Evolutionary conservation across 23 tunicate genomes (phyloP).

Genomic region (Clavelina lepadiformis): DNA sequence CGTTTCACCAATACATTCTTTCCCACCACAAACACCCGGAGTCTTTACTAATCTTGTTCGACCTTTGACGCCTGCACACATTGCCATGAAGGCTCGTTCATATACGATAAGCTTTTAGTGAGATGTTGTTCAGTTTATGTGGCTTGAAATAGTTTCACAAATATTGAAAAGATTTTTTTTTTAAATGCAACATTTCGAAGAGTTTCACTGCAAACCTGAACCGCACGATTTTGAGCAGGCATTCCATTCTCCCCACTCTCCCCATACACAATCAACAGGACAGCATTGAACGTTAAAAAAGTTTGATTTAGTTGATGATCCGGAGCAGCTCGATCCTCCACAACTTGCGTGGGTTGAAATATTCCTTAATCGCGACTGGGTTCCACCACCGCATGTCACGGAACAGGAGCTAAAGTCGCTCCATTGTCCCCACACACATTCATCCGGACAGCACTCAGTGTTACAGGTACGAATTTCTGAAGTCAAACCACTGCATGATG

Average conservation of each 20-base stretch:
- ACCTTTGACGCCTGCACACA: not conserved
- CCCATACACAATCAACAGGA: constrained; percentile 26
- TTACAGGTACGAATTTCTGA: constrained; percentile 15
- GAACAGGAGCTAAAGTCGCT: constrained; percentile 26
- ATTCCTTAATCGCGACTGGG: constrained; percentile 7
- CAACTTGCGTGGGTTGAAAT: constrained; percentile 1
- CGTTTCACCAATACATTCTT: no score
- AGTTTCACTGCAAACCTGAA: constrained; percentile 24
- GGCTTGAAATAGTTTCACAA: constrained; percentile 20
- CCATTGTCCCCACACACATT: constrained; percentile 45
- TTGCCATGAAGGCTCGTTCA: constrained; percentile 12
- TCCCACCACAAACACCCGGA: no score
- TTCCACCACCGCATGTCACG: constrained; percentile 36
- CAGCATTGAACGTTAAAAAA: constrained; percentile 23
- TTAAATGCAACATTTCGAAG: no score
- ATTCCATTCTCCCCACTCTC: constrained; percentile 24
- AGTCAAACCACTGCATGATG: constrained; percentile 8
- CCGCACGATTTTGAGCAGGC: constrained; percentile 36
- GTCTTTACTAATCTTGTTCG: no score
- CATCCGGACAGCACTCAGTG: constrained; percentile 32
- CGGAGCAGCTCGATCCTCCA: constrained; percentile 20
- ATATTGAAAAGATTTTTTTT: no score
- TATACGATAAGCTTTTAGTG: not conserved
- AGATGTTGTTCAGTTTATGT: constrained; percentile 2
- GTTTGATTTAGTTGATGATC: not conserved